These are phyloP conservation scores for Drosophila paramelanica DNA, from an alignment of 2,888 invertebrate species.

Conservation along the genomic window DNA sequence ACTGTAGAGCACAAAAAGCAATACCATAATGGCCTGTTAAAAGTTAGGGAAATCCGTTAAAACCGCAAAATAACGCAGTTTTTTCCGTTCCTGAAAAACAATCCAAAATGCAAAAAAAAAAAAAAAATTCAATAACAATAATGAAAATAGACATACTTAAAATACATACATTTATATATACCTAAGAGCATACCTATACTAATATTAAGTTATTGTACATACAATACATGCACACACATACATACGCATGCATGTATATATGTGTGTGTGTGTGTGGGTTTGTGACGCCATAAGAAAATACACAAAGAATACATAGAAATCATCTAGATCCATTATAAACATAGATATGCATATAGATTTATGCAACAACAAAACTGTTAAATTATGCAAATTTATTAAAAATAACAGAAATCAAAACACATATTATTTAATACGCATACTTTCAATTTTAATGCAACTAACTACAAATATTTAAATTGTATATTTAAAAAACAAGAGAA, in stretches of 20 bases:
- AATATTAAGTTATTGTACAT: constrained; percentile 21
- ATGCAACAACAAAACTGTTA: neutral
- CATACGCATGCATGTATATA: neutral
- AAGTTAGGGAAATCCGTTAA: constrained; percentile 50
- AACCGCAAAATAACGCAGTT: constrained; percentile 41
- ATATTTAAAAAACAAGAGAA: neutral
- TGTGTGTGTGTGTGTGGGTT: constrained; percentile 10
- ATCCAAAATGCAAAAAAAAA: constrained; percentile 33
- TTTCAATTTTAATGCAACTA: constrained; percentile 5
- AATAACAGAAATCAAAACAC: neutral
- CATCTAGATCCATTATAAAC: neutral
- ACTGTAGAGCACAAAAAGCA: constrained; percentile 57
- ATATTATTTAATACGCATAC: neutral
- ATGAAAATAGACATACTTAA: constrained; percentile 20
- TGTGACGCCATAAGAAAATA: constrained; percentile 19
- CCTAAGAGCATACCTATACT: neutral
- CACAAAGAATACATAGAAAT: neutral
- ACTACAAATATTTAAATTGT: constrained; percentile 5
- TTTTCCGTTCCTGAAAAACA: constrained; percentile 35
- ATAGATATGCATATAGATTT: neutral
- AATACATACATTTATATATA: constrained; percentile 9
- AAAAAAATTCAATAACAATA: constrained; percentile 11
- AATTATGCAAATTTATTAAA: constrained; percentile 7
- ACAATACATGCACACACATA: constrained; percentile 1
- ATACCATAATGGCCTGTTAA: constrained; percentile 70